Conservation (phyloP, 2,113 vertebrate genomes). For the Phycodurus eques region DNA sequence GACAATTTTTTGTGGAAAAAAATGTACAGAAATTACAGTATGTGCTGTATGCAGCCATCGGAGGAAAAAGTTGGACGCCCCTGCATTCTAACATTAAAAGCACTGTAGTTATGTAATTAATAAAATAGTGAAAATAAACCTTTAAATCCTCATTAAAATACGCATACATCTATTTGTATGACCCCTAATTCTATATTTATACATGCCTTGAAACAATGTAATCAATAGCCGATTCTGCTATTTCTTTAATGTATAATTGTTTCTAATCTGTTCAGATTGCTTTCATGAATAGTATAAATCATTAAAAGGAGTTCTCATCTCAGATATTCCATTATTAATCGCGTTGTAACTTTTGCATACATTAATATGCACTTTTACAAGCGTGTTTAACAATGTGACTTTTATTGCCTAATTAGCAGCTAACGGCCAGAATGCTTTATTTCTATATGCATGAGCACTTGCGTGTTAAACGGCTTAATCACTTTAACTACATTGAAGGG, state of each 20-base stretch:
- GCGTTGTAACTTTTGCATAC: background rate
- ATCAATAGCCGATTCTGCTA: background rate
- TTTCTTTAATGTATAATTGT: background rate
- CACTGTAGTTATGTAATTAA: background rate
- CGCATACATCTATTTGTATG: background rate
- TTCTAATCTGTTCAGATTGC: conserved; percentile 1
- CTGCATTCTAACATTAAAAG: background rate
- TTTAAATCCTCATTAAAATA: background rate
- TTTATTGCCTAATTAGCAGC: conserved; percentile 1
- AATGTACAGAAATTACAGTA: too few relatives aligned
- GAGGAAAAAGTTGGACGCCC: too few relatives aligned
- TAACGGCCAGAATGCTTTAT: background rate
- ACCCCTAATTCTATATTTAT: background rate
- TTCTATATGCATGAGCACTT: background rate
- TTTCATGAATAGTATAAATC: conserved; percentile 2
- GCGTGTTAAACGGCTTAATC: background rate
- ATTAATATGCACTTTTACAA: background rate
- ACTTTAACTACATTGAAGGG: too few relatives aligned
- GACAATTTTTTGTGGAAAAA: too few relatives aligned
- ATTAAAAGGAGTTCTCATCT: background rate
- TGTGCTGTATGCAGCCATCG: too few relatives aligned
- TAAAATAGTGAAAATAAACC: background rate
- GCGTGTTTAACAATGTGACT: background rate
- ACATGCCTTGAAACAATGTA: background rate
- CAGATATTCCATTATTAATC: conserved; percentile 6